phyloP scores from a whole-genome alignment of 2,113 vertebrate species.

The Psittacus erithacus region DNA sequence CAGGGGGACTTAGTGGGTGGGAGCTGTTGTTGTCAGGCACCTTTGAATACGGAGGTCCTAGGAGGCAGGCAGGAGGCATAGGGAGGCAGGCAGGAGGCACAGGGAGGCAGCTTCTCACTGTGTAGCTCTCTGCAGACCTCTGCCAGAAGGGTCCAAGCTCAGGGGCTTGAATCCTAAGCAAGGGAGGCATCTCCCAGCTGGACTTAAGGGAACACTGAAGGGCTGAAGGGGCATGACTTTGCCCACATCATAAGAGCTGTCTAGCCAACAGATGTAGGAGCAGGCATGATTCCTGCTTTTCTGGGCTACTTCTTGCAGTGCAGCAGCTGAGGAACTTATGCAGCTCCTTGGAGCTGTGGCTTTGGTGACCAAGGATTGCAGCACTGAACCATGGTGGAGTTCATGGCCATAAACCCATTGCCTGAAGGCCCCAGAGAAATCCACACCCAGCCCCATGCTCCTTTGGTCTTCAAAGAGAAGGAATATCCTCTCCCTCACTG shows the following conservation, averaged over 20 bases:
- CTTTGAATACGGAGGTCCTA: neutral
- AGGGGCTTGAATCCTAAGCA: neutral
- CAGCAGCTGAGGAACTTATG: neutral
- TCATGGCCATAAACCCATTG: neutral
- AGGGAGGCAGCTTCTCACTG: neutral
- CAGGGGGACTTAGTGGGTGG: neutral
- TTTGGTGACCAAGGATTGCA: neutral
- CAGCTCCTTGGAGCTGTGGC: neutral
- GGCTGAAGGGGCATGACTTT: neutral
- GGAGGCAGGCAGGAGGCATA: neutral
- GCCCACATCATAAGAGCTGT: neutral
- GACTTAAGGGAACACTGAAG: neutral
- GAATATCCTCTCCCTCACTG: neutral
- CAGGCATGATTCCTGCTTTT: neutral
- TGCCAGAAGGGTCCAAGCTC: neutral
- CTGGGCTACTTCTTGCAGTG: neutral
- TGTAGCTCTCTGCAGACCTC: neutral
- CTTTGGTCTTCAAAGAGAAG: neutral
- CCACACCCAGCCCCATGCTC: neutral
- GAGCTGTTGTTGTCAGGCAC: neutral
- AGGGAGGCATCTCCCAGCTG: neutral
- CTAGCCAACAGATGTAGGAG: rapidly evolving
- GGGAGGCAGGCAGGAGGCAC: neutral
- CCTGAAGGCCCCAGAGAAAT: neutral
- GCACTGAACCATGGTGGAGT: neutral